Conservation (phyloP, 2,797 vertebrate species). For the Sebastes itinus region DNA sequence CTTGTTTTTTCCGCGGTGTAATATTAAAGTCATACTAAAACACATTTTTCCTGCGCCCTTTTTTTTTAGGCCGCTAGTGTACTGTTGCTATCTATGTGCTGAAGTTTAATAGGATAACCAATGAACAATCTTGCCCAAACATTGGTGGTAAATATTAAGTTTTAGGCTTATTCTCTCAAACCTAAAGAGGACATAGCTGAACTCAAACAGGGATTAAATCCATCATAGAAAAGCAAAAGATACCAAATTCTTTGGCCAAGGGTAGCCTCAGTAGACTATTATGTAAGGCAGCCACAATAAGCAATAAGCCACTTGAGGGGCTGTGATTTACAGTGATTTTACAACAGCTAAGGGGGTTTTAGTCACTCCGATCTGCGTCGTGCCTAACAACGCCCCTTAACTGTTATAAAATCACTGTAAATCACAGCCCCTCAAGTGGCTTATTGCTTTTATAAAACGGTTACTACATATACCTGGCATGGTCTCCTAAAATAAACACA, state of each 20-base stretch:
- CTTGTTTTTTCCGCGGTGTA: neutral
- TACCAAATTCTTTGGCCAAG: neutral
- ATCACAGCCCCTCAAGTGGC: neutral
- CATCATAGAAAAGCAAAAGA: conserved; percentile 6
- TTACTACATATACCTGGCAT: neutral
- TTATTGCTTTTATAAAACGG: neutral
- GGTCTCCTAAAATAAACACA: neutral
- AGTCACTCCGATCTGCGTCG: neutral
- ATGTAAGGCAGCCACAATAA: conserved; percentile 11
- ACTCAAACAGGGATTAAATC: conserved; percentile 10
- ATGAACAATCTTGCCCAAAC: neutral
- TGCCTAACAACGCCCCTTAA: neutral
- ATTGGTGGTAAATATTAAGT: neutral
- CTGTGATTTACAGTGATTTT: neutral
- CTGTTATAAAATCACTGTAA: neutral
- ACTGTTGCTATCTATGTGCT: neutral
- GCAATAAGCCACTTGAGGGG: neutral
- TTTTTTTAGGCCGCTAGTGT: neutral
- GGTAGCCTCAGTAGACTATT: conserved; percentile 4
- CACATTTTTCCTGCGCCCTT: neutral
- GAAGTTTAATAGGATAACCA: neutral
- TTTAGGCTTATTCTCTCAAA: neutral
- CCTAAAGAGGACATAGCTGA: neutral
- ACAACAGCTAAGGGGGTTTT: neutral
- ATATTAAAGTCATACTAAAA: neutral